Evolutionary conservation across 2,113 vertebrate genomes (phyloP), one percentile per base, ranked within the genome.

Genomic region (Cisticola juncidis): DNA sequence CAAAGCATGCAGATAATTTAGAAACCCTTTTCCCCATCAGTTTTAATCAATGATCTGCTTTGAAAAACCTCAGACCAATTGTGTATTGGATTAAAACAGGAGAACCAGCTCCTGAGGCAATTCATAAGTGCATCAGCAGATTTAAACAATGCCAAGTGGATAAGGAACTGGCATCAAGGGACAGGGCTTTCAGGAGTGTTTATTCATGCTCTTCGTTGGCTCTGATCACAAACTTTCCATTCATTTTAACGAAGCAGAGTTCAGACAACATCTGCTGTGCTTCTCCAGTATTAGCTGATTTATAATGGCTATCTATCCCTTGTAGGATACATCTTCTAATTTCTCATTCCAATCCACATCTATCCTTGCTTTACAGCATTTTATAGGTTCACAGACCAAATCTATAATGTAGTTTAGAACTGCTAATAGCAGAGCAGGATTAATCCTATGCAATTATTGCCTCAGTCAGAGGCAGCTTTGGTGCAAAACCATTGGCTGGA

Each of bases 41-140:
- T 79, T 85, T 90, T 62, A 85, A 95, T 96, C 88, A 88, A 90
- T 64, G 26, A 74, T 48, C 40, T 82, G 25, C 38, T 90, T 85
- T 82, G 44, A 85, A 90, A 90, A 90, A 44, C 44, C 44, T 79
- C 29, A 51, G 24, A 69, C 57, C 50, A 60, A 51, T 40, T n/a
- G 38, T 71, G 47, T 42, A 25, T 50, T 81, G 58, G 28, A 74
- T 78, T 70, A 62, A 84, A 90, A 76, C 1, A 65, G 62, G 88
- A 76, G 40, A 65, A 29, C 4, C 61, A 72, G 61, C 14, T 82
- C 69, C 81, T 25, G 36, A 79, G 54, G 48, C 35, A 79, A 18
- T 56, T 64, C 24, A 6, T 58, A 81, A 54, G 28, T n/a, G 8
- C 51, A 78, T 26, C 60, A 62, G 17, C 44, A 90, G 66, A 66